Evolutionary conservation across 2,113 vertebrate species (phyloP), one percentile per base, ranked within the genome.

Genomic region (Tragelaphus buxtoni): DNA sequence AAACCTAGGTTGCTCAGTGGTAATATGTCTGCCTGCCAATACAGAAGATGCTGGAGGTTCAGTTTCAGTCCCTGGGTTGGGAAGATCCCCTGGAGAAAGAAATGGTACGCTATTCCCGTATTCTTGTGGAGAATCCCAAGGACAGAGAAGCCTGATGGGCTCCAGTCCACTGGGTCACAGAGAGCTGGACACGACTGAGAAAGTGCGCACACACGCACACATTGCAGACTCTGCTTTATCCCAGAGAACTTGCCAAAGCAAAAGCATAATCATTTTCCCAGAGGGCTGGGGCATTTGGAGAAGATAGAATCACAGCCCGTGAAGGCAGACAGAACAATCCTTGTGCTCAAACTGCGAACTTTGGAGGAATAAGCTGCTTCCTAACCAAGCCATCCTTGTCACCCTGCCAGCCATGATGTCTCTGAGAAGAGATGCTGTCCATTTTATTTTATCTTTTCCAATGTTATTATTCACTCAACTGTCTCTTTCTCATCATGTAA

Each of bases 331-430:
- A 4, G 24, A 9, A 24, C 1, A 63, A 56, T 14, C 17, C 1
- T 5, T 16, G 11, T 24, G 58, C 30, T 51, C 10, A 20, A 3
- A 12, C 5, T 4, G 4, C 6, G 0, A 22, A 11, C 22, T 8
- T 39, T n/a, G 20, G 28, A 49, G 5, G 28, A 9, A 10, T 32
- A 16, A 47, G 11, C 42, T 51, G 0, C 26, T 88, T 42, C 8
- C 56, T 22, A 5, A 26, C 12, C 1, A 1, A 58, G 81, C 9
- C 13, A 42, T 55, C 51, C 11, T 72, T 72, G 30, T 7, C 13
- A 17, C 13, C n/a, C 4, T 69, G 1, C 56, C 10, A 45, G 10
- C 39, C 60, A 2, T 2, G 13, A 17, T 42, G 1, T 74, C 8
- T 87, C 95, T 35, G 47, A 77, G 39, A 39, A 92, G 7, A 81